Evolutionary conservation across 2,888 invertebrate genomes (phyloP).

Genomic region (Trypoxylon attenuatum): DNA sequence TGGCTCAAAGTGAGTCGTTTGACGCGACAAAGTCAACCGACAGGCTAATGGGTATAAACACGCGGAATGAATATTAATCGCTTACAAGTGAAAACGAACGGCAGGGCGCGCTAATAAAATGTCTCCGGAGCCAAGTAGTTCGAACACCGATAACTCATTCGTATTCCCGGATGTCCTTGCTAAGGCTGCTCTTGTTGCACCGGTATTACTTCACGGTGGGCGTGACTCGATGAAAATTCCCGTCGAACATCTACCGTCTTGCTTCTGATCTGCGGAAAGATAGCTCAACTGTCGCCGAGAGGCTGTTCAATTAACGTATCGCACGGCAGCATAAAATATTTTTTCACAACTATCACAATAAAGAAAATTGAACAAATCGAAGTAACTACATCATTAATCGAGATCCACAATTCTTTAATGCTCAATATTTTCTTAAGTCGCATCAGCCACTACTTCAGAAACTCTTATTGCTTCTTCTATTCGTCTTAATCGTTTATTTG

Average conservation of each 20-base stretch:
- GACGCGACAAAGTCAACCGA: not conserved
- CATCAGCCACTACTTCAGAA: no score
- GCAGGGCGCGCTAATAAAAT: not conserved
- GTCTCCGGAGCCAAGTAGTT: not conserved
- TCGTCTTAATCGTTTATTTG: no score
- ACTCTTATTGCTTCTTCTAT: no score
- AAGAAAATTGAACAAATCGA: no score
- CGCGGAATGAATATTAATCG: constrained; percentile 1
- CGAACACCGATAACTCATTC: not conserved
- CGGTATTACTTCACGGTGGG: not conserved
- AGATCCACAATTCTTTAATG: no score
- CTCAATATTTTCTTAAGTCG: no score
- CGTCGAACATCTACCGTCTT: constrained; percentile 8
- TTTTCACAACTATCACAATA: no score
- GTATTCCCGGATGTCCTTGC: not conserved
- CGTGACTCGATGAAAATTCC: not conserved
- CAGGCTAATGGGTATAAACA: not conserved
- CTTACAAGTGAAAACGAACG: not conserved
- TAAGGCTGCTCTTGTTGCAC: not conserved
- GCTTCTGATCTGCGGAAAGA: no score
- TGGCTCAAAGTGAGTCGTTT: not conserved
- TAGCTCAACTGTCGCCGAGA: no score
- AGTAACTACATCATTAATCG: no score
- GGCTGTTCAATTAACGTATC: no score
- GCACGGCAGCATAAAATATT: no score